These are phyloP conservation scores for Zaprionus ghesquierei DNA, from an alignment of 1,140 invertebrate species.

Conservation along the genomic window DNA sequence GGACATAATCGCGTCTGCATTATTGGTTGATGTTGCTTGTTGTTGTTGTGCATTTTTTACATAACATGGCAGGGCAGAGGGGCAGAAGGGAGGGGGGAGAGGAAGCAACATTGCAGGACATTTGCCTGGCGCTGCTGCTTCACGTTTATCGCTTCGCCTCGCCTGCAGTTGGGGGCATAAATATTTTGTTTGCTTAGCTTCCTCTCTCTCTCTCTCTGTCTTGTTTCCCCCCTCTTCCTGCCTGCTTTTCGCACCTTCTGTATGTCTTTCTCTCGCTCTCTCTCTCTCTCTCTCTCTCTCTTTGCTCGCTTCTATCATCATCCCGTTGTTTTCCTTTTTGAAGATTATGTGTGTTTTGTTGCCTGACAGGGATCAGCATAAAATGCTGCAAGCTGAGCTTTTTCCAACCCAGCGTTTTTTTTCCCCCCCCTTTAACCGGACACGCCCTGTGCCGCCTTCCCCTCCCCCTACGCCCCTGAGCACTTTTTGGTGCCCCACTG, in stretches of 20 bases:
- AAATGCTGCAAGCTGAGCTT: slow-evolving; percentile 83
- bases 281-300: background rate
- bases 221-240: background rate
- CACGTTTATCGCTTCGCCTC: slow-evolving; percentile 59
- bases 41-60: slow-evolving; percentile 59
- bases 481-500: slow-evolving; percentile 38
- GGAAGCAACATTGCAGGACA: background rate
- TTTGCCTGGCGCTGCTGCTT: slow-evolving; percentile 10
- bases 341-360: slow-evolving; percentile 83
- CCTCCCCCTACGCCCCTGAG: background rate
- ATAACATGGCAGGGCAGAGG: background rate
- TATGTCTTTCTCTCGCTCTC: slow-evolving; percentile 8
- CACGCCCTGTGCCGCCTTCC: slow-evolving; percentile 1
- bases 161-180: slow-evolving; percentile 59
- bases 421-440: slow-evolving; percentile 5
- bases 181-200: slow-evolving; percentile 74
- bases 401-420: slow-evolving; percentile 29
- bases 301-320: slow-evolving; percentile 39
- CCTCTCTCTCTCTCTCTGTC: background rate
- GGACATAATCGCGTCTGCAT: slow-evolving; percentile 82
- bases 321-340: slow-evolving; percentile 81
- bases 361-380: slow-evolving; percentile 83
- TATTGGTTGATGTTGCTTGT: slow-evolving; percentile 81
- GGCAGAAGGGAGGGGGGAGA: background rate
- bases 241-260: background rate